A percentile compares a stretch with the other conserved stretches of the same genome.
phyloP scores from a whole-genome alignment of 2,113 vertebrate genomes.

The Martes martes region DNA sequence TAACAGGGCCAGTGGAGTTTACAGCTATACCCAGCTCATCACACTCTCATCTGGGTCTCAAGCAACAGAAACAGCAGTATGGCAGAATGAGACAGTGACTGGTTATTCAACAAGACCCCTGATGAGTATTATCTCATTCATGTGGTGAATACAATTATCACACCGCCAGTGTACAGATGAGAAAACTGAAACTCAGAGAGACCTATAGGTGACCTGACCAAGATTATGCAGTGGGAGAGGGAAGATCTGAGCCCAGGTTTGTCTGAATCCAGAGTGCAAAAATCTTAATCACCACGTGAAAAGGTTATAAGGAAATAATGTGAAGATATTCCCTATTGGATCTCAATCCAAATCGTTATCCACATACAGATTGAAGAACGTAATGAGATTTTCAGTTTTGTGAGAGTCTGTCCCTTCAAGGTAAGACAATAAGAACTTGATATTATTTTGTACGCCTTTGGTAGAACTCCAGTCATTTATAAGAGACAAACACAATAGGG shows the following conservation, averaged over 20 bases:
- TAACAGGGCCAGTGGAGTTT: not conserved
- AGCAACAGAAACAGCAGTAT: not conserved
- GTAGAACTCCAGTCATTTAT: not conserved
- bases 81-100: not conserved
- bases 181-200: not conserved
- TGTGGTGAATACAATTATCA: not conserved
- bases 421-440: not conserved
- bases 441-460: not conserved
- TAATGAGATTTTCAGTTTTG: not conserved
- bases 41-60: not conserved
- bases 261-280: not conserved
- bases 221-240: not conserved
- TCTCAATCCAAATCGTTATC: not conserved
- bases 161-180: not conserved
- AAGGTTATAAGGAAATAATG: not conserved
- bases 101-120: not conserved
- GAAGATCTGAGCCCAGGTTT: not conserved
- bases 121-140: not conserved
- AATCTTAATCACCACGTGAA: not conserved
- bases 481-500: not conserved
- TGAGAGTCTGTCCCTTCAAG: not conserved
- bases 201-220: not conserved
- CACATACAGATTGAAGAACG: not conserved
- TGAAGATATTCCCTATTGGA: not conserved
- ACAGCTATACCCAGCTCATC: no score